Evolutionary conservation across 2,797 vertebrate species (phyloP).

Genomic region (Muscicapa striata): DNA sequence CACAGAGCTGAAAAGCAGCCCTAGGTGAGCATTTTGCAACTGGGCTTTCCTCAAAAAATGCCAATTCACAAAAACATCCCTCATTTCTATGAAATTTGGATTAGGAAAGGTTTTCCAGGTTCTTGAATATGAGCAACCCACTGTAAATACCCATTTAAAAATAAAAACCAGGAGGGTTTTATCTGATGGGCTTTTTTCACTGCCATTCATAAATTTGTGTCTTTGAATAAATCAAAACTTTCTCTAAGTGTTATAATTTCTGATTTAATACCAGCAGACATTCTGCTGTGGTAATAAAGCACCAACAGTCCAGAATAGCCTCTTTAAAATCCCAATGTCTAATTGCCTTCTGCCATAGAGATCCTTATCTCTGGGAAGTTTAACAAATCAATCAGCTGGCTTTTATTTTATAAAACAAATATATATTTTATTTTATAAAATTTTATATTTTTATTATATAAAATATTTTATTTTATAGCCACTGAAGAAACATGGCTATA

Average conservation of each 20-base stretch:
- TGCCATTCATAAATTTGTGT: background rate
- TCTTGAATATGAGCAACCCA: too few species aligned
- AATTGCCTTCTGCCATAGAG: background rate
- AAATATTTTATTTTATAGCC: too few species aligned
- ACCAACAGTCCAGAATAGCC: background rate
- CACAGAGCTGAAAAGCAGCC: background rate
- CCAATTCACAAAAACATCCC: background rate
- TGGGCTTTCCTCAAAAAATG: background rate
- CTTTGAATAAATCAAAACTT: background rate
- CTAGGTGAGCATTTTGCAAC: background rate
- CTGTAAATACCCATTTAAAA: background rate
- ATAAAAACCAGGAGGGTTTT: rapidly evolving
- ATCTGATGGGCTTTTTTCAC: background rate
- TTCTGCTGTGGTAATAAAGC: background rate
- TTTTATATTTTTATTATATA: too few species aligned
- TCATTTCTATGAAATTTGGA: background rate
- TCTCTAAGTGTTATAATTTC: background rate
- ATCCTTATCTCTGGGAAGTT: background rate
- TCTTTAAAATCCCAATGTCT: background rate
- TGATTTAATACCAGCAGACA: background rate
- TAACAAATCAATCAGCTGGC: background rate
- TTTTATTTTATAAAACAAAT: background rate
- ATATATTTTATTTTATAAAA: background rate
- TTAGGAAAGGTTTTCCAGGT: background rate
- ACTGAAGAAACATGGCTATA: background rate